Base-by-base conservation (phyloP, 2,888 invertebrate species). In the Pollenia labialis region DNA sequence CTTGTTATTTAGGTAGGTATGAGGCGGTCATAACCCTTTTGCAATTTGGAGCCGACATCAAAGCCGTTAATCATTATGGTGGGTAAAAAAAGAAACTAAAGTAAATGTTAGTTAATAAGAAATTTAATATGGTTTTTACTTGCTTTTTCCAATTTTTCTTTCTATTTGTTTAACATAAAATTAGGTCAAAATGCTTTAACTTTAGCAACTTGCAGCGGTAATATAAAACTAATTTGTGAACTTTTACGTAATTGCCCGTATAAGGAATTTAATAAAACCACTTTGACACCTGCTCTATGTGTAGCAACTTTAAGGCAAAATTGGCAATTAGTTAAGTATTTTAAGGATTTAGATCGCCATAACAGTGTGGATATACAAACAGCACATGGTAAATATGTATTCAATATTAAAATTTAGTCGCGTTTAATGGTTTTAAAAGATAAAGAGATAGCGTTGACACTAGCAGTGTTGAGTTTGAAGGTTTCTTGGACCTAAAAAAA, bases 141-240 rank as follows among this genome's bases (percentile, higher is more conserved):
- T 62, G 42, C 46, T 18, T 40, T 48, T 50, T 42, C n/a, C 14
- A 3, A 32, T 11, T 1, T 1, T 80, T 16, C 18, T 69, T 66
- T 10, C 11, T 48, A 54, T 68, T 75, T 75, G 32, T n/a, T 18
- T 10, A 44, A 52, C 2, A 12, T 50, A 48, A 56, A 68, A 88
- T 62, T 40, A 92, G 91, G 93, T 1, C 93, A 93, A 88, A 93
- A 93, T 85, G 93, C 93, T 1, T 85, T 93, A 23, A 93, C 93
- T 0, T 75, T 93, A 46, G 93, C 93, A 9, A 90, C 91, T 14
- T 90, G 90, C 87, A 88, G 90, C 16, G 93, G 93, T 0, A 87
- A 90, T 82, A 77, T 88, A 9, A 88, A 88, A 4, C 40, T 91
- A 48, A 90, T 92, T 14, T 58, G 87, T 48, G 90, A 91, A 58